A percentile compares a stretch with the other conserved stretches of the same genome.
phyloP scores from a whole-genome alignment of 37 sponge, comb jelly and placozoan genomes.

The Aphrocallistes beatrix region DNA sequence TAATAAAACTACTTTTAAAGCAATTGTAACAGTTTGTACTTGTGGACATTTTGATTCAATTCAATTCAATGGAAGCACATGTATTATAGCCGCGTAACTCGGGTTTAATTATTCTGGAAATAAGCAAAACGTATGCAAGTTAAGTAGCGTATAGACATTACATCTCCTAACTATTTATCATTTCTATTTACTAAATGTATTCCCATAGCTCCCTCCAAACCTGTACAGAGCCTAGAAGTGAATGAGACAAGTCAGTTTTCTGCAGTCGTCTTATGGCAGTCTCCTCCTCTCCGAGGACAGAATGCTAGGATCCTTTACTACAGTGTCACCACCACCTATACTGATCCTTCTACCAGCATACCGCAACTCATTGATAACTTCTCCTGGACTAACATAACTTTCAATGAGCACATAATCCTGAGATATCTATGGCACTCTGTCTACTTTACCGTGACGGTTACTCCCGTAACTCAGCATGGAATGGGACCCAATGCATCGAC shows the following conservation, averaged over 20 bases:
- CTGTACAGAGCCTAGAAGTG: not conserved
- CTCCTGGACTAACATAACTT: not conserved
- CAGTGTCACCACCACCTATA: not conserved
- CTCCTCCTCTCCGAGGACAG: not conserved
- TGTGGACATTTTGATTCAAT: too few relatives aligned
- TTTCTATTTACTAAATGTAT: too few relatives aligned
- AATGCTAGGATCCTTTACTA: not conserved
- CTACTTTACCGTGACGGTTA: constrained; percentile 2
- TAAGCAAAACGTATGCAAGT: too few relatives aligned
- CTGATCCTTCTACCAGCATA: not conserved
- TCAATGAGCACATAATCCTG: not conserved
- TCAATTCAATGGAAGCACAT: too few relatives aligned
- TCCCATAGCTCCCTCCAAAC: not conserved
- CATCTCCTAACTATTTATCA: too few relatives aligned
- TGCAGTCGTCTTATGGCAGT: not conserved
- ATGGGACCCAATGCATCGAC: not conserved
- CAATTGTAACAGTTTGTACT: too few relatives aligned
- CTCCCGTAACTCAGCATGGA: not conserved
- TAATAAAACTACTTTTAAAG: too few relatives aligned
- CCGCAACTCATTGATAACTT: constrained; percentile 3
- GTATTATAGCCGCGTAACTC: too few relatives aligned
- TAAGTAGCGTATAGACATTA: too few relatives aligned
- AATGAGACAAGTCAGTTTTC: not conserved
- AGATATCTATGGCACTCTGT: not conserved
- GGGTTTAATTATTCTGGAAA: too few relatives aligned